Evolutionary conservation across 2,113 vertebrate species (phyloP).

Genomic region (Cricetomys ansorgei): DNA sequence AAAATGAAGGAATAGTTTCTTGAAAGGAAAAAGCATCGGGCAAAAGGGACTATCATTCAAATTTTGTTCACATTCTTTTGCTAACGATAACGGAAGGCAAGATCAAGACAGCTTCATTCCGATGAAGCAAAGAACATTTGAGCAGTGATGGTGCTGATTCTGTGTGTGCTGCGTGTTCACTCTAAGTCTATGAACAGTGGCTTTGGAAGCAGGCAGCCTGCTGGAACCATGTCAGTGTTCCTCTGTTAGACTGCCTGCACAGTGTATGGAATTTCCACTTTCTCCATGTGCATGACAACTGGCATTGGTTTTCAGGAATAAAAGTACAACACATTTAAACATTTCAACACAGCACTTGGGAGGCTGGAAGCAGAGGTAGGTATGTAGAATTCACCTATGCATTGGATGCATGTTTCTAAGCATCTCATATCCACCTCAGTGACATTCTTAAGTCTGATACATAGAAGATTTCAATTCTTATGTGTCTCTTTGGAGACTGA

Average conservation of each 20-base stretch:
- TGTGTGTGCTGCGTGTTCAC: not conserved
- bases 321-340: not conserved
- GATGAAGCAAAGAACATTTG: not conserved
- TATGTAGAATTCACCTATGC: not conserved
- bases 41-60: not conserved
- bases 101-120: not conserved
- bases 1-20: slow-evolving; percentile 43
- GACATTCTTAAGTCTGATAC: not conserved
- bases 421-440: not conserved
- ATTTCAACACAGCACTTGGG: not conserved
- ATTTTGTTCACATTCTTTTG: not conserved
- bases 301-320: not conserved
- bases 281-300: not conserved
- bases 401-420: not conserved
- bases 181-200: not conserved
- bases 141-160: not conserved
- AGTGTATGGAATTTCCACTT: not conserved
- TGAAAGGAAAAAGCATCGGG: not conserved
- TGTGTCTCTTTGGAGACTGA: not conserved
- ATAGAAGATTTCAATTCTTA: not conserved
- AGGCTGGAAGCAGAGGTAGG: not conserved
- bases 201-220: not conserved
- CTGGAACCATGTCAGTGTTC: not conserved
- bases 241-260: not conserved
- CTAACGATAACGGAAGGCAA: not conserved